A percentile compares a stretch with the other conserved stretches of the same genome.
Evolutionary conservation across 2,113 vertebrate genomes (phyloP).

Genomic region (Semnopithecus entellus): DNA sequence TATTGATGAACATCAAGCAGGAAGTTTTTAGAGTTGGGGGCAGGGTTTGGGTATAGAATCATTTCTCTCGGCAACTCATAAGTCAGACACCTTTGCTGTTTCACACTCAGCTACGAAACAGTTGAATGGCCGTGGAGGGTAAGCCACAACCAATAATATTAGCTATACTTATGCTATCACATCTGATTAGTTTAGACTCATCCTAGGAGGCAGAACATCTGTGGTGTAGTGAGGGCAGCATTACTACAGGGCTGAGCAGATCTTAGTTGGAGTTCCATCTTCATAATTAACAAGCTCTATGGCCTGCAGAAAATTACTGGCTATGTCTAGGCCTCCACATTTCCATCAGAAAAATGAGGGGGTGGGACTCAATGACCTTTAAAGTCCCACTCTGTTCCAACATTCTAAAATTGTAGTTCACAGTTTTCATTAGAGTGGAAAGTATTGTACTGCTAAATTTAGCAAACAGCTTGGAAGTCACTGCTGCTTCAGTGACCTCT

Average conservation of each 20-base stretch:
- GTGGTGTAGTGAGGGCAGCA: not conserved
- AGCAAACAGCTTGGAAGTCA: constrained; percentile 61
- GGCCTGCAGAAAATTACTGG: constrained; percentile 21
- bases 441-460: constrained; percentile 70
- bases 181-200: not conserved
- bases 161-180: not conserved
- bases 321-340: not conserved
- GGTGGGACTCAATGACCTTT: constrained; percentile 52
- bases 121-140: constrained; percentile 7
- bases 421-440: constrained; percentile 51
- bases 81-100: constrained; percentile 34
- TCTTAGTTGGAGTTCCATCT: not conserved
- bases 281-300: not conserved
- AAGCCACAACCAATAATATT: constrained; percentile 30
- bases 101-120: constrained; percentile 7
- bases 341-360: not conserved
- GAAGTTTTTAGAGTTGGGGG: constrained; percentile 84
- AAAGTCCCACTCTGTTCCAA: constrained; percentile 11
- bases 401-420: constrained; percentile 43
- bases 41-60: constrained; percentile 65
- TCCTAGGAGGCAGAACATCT: not conserved
- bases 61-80: constrained; percentile 61
- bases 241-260: not conserved
- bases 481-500: constrained; percentile 36
- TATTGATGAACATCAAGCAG: constrained; percentile 90